Evolutionary conservation across 2,888 invertebrate species (phyloP).

Genomic region (Xanthostigma xanthostigma): DNA sequence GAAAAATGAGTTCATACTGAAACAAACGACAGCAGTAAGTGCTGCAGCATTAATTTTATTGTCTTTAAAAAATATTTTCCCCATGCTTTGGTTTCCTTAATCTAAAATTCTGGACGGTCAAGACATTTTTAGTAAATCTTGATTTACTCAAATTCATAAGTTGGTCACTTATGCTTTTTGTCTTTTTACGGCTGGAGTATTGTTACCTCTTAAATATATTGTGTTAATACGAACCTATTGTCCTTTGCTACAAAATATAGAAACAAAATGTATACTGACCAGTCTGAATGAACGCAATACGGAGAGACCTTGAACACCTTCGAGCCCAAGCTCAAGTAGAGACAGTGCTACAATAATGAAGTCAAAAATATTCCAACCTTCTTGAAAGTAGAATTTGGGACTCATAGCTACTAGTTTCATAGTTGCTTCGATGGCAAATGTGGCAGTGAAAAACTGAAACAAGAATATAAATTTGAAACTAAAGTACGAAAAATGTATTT

Average conservation of each 20-base stretch:
- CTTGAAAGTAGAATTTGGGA: constrained; percentile 93
- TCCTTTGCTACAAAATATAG: background rate
- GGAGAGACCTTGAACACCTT: constrained; percentile 90
- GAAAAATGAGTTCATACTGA: no score
- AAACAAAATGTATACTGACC: constrained; percentile 45
- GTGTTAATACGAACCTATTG: no score
- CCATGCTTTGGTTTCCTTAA: no score
- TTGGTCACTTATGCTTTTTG: no score
- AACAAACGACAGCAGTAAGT: no score
- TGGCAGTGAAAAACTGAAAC: constrained; percentile 88
- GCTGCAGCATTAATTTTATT: no score
- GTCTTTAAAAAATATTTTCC: no score
- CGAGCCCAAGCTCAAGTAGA: constrained; percentile 81
- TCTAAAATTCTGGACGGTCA: no score
- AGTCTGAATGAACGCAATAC: constrained; percentile 95
- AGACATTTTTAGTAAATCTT: no score
- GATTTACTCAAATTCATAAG: no score
- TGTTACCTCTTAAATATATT: no score
- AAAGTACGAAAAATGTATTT: background rate
- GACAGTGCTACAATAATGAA: constrained; percentile 95
- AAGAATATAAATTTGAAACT: constrained; percentile 7
- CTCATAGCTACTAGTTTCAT: constrained; percentile 94
- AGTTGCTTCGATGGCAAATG: constrained; percentile 89
- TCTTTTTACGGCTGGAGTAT: no score
- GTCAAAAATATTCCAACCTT: constrained; percentile 98